phyloP scores from a whole-genome alignment of 2,113 vertebrate genomes.

The Melanerpes aurifrons region DNA sequence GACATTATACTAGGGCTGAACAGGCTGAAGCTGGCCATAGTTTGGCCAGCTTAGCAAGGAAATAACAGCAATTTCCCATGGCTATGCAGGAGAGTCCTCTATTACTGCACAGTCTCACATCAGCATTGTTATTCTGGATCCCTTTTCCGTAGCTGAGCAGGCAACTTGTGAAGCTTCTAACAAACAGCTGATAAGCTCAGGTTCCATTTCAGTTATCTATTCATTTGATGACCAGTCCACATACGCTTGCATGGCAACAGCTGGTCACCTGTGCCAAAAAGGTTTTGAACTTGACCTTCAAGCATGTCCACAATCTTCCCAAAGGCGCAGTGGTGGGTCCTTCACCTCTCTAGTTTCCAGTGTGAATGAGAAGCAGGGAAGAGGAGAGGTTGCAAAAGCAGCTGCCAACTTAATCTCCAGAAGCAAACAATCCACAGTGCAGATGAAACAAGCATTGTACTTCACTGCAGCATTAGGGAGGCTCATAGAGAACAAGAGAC shows the following conservation, averaged over 20 bases:
- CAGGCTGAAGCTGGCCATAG: not conserved
- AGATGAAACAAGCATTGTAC: not conserved
- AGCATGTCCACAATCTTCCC: not conserved
- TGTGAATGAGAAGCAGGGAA: not conserved
- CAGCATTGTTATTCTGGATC: not conserved
- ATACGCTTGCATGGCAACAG: not conserved
- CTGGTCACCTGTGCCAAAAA: not conserved
- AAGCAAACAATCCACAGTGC: not conserved
- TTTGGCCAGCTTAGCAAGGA: not conserved
- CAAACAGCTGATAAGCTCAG: not conserved
- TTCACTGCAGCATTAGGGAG: fast-evolving
- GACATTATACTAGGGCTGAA: not conserved
- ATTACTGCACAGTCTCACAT: not conserved
- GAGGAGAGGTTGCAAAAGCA: not conserved
- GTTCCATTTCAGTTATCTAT: not conserved
- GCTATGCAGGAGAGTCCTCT: not conserved
- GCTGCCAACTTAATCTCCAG: not conserved
- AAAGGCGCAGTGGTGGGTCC: not conserved
- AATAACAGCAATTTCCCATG: not conserved
- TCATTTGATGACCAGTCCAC: not conserved
- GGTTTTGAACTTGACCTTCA: not conserved
- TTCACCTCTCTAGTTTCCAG: not conserved
- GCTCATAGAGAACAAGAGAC: not conserved
- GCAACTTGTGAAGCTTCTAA: not conserved
- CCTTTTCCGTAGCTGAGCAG: not conserved